Base-by-base conservation (phyloP, 2,113 vertebrate species). In the Trematomus loennbergii region DNA sequence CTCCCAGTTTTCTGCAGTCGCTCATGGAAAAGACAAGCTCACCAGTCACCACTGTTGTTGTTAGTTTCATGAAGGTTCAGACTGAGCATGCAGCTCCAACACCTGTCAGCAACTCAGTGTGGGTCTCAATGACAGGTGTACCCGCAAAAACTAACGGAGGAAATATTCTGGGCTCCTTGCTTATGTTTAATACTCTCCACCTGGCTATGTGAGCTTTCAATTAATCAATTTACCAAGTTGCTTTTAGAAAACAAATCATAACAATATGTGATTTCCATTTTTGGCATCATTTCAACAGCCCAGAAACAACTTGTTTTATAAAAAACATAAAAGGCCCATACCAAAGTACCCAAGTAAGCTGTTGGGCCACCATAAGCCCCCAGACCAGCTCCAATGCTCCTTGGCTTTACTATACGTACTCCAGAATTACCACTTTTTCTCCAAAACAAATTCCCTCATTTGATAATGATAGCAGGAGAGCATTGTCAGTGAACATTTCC, bases 41-140 rank as follows among this genome's bases (percentile, higher is more conserved):
- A 20, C 46, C 33, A 17, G n/a, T 46, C 59, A 52, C 63, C 59
- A 11, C 48, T 29, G 62, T 10, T 64, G 54, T 54, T 64, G 81
- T 83, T 71, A 60, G 63, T 50, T 82, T 63, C 55, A 71, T 50
- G 48, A 79, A 15, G 60, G 59, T 36, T 79, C 65, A 72, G 55
- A 79, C 67, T 29, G 55, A 77, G 76, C 20, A 4, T 64, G 52
- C 63, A 46, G 29, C 73, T 68, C 25, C 4, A 81, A 81, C 87
- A 82, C 88, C 83, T 89, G 87, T 83, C 85, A 72, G 46, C 72
- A 79, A 29, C 63, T 79, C 49, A 9, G 62, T 25, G 5, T 58
- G 76, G 50, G 16, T 76, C 45, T n/a, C 11, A 0, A 36, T 65
- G 72, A 67, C 79, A 79, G 69, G 25, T 78, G 63, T 25, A 54